Evolutionary conservation across 2,113 vertebrate genomes (phyloP).

Genomic region (Corythaixoides concolor): DNA sequence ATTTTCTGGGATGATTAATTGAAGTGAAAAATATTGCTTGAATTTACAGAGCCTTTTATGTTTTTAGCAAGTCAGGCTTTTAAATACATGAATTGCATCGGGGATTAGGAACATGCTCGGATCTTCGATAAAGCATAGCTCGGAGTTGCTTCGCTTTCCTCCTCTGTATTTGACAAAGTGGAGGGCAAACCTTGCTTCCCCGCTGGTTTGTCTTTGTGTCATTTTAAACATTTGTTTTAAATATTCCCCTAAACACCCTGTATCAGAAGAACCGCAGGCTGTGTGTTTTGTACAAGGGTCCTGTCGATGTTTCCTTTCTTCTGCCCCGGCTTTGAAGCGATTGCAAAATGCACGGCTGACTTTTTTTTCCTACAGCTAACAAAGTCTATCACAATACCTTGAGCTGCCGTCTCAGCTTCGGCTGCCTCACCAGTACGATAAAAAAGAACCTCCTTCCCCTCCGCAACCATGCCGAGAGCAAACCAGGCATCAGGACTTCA

Average conservation of each 20-base stretch:
- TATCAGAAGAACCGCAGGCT: background rate
- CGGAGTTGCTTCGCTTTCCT: background rate
- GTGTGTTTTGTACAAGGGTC: background rate
- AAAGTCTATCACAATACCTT: background rate
- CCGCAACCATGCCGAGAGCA: background rate
- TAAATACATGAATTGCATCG: background rate
- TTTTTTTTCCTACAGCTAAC: background rate
- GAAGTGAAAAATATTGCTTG: background rate
- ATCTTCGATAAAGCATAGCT: background rate
- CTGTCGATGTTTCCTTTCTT: background rate
- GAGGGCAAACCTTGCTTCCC: background rate
- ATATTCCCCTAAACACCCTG: background rate
- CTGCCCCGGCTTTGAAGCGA: background rate
- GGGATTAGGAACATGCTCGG: background rate
- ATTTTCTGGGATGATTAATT: background rate
- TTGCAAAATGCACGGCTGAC: background rate
- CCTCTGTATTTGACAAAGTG: background rate
- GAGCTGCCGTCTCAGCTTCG: background rate
- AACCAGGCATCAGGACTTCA: background rate
- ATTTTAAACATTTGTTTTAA: constrained; percentile 9
- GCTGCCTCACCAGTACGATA: rapidly evolving
- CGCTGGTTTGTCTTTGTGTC: background rate
- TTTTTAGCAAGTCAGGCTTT: background rate
- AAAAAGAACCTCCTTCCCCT: background rate
- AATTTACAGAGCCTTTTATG: background rate